Base-by-base conservation (phyloP, 1,140 invertebrate species). In the Halotydeus destructor region DNA sequence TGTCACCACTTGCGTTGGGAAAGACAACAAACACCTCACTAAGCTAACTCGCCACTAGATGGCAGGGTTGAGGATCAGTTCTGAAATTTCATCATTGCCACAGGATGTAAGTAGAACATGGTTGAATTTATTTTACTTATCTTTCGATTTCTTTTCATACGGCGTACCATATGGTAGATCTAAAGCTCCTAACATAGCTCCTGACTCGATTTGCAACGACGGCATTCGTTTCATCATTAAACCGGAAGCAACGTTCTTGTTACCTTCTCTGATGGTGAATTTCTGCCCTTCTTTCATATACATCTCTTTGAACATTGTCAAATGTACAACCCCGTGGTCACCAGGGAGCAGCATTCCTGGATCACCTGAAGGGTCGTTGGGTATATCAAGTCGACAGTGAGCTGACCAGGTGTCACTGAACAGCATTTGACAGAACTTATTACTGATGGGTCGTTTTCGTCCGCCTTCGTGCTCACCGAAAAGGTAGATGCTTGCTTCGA, bases 221-320 rank as follows among this genome's bases (percentile, higher is more conserved):
- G 69, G 62, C 34, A 79, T 60, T 34, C 80, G 60, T 53, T 78
- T 74, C 0, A 83, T 88, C 3, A 94, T 69, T 3, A 96, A 79
- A 34, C 88, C 89, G n/a, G 86, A 93, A 14, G 33, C 33, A 12
- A 45, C 41, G 12, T 36, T 45, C 25, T 45, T 3, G 6, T 19
- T 28, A 28, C 32, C 27, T 31, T 42, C 36, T 22, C 37, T 14
- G 19, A 40, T 39, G n/a, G 21, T 47, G 46, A 35, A 14, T 14
- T 11, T n/a, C 19, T 8, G 32, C 25, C 32, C 24, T 28, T 49
- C 26, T 23, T 49, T 12, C 19, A 52, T 32, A 14, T 38, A 19
- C 30, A 35, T 47, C 62, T 61, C 60, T 59, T 56, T 67, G 38
- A 72, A 69, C 22, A 84, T 57, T 1, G 1, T 67, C 51, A 3